Base-by-base conservation (phyloP, 2,888 invertebrate species). In the Malacosoma neustria region DNA sequence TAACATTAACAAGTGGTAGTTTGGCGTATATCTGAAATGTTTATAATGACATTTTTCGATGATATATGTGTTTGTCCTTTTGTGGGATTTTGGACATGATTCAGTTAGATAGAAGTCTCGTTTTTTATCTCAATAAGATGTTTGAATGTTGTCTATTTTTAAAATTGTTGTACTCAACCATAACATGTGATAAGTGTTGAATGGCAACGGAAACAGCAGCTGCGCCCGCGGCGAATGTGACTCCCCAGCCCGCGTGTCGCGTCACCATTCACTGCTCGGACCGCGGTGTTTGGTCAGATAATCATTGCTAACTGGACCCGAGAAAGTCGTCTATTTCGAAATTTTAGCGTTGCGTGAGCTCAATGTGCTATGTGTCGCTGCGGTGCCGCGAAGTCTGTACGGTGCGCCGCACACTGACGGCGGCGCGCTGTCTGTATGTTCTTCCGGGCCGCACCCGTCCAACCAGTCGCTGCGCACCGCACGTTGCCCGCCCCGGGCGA, bases 381-480 rank as follows among this genome's bases (percentile, higher is more conserved):
- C 65, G 82, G 84, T 82, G 84, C 81, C 82, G 64, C 54, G 49
- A 73, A 73, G 85, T 84, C 84, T 84, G 79, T 70, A 64, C 59
- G 66, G 49, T 57, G 61, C 60, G 72, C 64, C 64, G 72, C 71
- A 64, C 60, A 57, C 70, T 62, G 54, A 56, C 73, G 84, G 82
- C 84, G 84, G 81, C 84, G 81, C 82, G 85, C 84, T 75, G 84
- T 82, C 84, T 82, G 79, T 72, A 64, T 70, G 65, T 63, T 73
- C 76, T 75, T 79, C 80, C 80, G 81, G 76, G 70, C 64, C 73
- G 72, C 84, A 81, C 84, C 79, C 76, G 85, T 82, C 74, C 57
- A 73, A 84, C 84, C 79, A 82, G 84, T 84, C 82, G 77, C 75
- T 65, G 70, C 72, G 72, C 70, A 66, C 74, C 74, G 76, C 71